Evolutionary conservation across 2,797 vertebrate species (phyloP), one percentile per base, ranked within the genome.

Genomic region (Syngnathus rostellatus): DNA sequence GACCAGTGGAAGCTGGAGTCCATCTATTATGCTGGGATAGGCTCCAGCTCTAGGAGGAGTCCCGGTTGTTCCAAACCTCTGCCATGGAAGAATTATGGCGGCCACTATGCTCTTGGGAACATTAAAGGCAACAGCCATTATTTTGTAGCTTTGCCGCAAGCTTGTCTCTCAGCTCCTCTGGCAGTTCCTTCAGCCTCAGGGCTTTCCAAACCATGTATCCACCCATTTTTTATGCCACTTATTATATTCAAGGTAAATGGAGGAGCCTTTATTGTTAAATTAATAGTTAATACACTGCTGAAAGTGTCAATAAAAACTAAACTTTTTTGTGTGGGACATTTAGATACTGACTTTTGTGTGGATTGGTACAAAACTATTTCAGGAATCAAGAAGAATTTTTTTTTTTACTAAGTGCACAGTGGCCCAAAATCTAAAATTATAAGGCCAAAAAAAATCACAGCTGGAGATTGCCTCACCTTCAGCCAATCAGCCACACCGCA

Each of bases 401-500:
- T 2, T 43, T 43, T 43, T 43, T 43, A 43, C 41, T 11, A 43
- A 12, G 41, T 43, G 41, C 17, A 50, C 46, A 17, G 14, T 8
- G 46, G 46, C 17, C 17, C 14, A 14, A 14, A 50, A 19, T 6
- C 5, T 50, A 6, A 43, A 43, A 43, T 43, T 43, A 8, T 43
- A 43, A 2, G 3, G 11, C 31, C 31, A 31, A 31, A 31, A 31
- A 2, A 31, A 31, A 23, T 53, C 51, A 55, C 23, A 55, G 23
- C 1, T 55, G 10, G 11, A 25, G 53, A 55, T 25, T 31, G 53
- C 37, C 8, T 19, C 3, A 50, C 5, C 7, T 64, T 9, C 8
- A 53, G 31, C 19, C 23, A 41, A 40, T 54, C n/a, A 70, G 72
- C 68, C 63, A 64, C 63, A 64, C 61, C 65, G 38, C 66, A 71